Evolutionary conservation across 2,113 vertebrate genomes (phyloP).

Genomic region (Pseudorasbora parva): DNA sequence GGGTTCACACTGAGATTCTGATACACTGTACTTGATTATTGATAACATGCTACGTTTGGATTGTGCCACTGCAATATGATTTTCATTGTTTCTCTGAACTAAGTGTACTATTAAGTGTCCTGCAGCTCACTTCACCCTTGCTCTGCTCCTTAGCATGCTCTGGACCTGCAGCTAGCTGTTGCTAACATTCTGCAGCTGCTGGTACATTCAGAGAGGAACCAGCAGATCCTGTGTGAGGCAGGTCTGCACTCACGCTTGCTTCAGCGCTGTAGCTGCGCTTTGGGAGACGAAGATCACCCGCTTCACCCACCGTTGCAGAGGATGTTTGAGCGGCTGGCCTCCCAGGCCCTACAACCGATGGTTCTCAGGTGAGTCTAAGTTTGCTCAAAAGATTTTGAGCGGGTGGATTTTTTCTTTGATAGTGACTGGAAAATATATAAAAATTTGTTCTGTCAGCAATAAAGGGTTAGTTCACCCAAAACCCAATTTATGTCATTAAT

Average conservation of each 20-base stretch:
- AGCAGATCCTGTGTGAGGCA: conserved; percentile 94
- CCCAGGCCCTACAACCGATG: conserved; percentile 93
- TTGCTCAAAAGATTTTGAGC: neutral
- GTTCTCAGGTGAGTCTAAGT: conserved; percentile 84
- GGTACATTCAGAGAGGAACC: conserved; percentile 93
- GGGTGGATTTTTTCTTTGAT: neutral
- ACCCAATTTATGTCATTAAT: too few relatives aligned
- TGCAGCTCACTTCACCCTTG: neutral
- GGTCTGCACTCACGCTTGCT: conserved; percentile 90
- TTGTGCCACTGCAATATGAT: neutral
- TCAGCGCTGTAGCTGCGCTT: conserved; percentile 89
- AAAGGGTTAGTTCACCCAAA: too few relatives aligned
- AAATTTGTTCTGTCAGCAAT: too few relatives aligned
- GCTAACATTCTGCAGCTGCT: conserved; percentile 93
- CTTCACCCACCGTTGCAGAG: conserved; percentile 94
- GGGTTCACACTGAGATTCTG: neutral
- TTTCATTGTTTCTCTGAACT: neutral
- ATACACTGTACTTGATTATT: neutral
- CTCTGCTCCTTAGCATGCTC: conserved; percentile 80
- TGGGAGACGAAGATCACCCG: conserved; percentile 92
- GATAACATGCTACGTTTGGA: neutral
- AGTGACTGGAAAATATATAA: neutral
- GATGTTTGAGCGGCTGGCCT: conserved; percentile 96
- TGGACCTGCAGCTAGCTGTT: conserved; percentile 94
- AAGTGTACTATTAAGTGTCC: neutral